phyloP scores from a whole-genome alignment of 2,888 invertebrate genomes.

The Rhopalosiphum nymphaeae region DNA sequence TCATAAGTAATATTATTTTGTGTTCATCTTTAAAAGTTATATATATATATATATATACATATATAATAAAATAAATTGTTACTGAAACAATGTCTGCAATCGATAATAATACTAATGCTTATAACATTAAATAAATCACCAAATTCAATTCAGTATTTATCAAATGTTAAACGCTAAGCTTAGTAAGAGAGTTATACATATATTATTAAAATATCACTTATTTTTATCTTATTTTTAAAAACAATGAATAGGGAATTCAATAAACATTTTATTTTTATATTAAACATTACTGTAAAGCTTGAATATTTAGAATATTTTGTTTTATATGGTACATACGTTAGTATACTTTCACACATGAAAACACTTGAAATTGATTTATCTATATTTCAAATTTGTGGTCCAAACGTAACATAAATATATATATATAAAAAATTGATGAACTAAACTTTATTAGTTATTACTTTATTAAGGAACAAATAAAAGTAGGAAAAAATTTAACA shows the following conservation, averaged over 20 bases:
- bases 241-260: neutral
- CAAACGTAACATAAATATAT: neutral
- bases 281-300: neutral
- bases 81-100: neutral
- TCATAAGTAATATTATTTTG: neutral
- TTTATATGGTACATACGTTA: neutral
- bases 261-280: neutral
- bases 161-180: neutral
- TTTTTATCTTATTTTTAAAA: neutral
- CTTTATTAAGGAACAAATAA: neutral
- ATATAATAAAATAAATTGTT: neutral
- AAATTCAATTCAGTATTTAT: neutral
- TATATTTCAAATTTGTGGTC: neutral
- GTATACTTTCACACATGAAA: neutral
- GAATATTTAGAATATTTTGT: neutral
- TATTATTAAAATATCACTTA: neutral
- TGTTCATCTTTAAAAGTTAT: neutral
- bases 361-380: neutral
- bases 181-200: neutral
- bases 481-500: neutral
- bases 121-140: neutral
- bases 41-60: too few relatives aligned
- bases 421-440: neutral
- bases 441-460: neutral
- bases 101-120: neutral